Base-by-base conservation (phyloP, 1,140 invertebrate species). In the Brachionus sp. region DNA sequence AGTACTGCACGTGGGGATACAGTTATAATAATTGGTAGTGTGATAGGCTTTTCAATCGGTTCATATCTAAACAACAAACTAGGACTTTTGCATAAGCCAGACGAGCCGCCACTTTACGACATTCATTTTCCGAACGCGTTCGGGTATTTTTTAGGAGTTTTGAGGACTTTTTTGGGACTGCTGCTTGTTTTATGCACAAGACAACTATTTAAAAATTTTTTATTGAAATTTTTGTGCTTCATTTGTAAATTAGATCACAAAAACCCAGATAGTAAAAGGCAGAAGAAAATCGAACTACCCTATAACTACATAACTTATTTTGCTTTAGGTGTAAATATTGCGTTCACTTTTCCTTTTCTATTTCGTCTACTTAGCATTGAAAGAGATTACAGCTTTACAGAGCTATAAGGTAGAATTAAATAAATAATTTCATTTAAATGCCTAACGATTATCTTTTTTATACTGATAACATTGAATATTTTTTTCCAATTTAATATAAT, bases 11-110 rank as follows among this genome's bases (percentile, higher is more conserved):
- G 94, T 87, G 93, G 94, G 33, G 95, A 96, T 87, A 95, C 94
- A 1, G 92, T 93, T 7, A 92, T 94, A 89, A 93, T 95, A 75
- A 89, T 95, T 62, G 93, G 92, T 93, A 75, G 46, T 77, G 77
- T 92, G 83, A 91, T 92, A n/a, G 95, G 95, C 46, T 90, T 94
- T 70, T 91, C 93, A 64, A 88, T 92, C 7, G 94, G 94, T n/a
- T 91, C 93, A 2, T 95, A 94, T 94, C 88, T 93, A 5, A 94
- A 94, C 89, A 95, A 92, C 87, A 93, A 93, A 87, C 90, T 92
- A 16, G 93, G 93, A 33, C 90, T 92, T 83, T 92, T 94, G 89
- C 86, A 87, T 9, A 89, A 57, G 25, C 80, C 46, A 33, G 25
- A 62, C 90, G 84, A 85, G 23, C 92, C 92, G 19, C 94, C 94